Base-by-base conservation (phyloP, 2,113 vertebrate genomes). In the Andinoacara biseriatus region DNA sequence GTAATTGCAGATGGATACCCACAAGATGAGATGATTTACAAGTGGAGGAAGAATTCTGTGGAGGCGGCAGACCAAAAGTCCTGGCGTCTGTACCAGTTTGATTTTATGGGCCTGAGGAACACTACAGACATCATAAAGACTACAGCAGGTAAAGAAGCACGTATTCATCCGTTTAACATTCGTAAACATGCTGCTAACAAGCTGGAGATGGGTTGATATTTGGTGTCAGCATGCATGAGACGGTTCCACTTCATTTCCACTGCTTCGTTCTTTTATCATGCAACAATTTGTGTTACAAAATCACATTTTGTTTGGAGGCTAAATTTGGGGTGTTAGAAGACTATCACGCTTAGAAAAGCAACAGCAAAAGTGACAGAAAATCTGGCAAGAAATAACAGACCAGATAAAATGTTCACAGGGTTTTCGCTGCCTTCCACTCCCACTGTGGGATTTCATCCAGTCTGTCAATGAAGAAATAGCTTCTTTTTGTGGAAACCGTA, bases 71-170 rank as follows among this genome's bases (percentile, higher is more conserved):
- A 99, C 92, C 98, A 99, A 90, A 98, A 98, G 83, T 97, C 97
- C 80, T 99, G 98, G 98, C 94, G 98, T 76, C 97, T 99, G 18
- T 99, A 99, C 90, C 98, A 99, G 91, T 99, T 99, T 94, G 97
- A 99, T 77, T 99, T 99, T 90, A 97, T 97, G 97, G 98, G 98
- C 76, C 95, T 99, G 87, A 95, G 97, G 89, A 99, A 99, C 92
- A 98, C 97, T 2, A 96, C 97, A 1, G 97, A 97, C 84, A 93
- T 96, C 46, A 94, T 99, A 86, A 96, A 96, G 84, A 99, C 98
- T 0, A 97, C 97, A 79, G 95, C 98, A 96, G 98, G 98, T 99
- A 95, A 85, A 77, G 49, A 80, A 10, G 3, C 15, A 24, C 33
- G 10, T 9, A 58, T 33, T 72, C 17, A 26, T 8, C 54, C 11